A percentile compares a stretch with the other conserved stretches of the same genome.
These are phyloP conservation scores for Chelon labrosus DNA, from an alignment of 2,797 vertebrate species.

Conservation along the genomic window DNA sequence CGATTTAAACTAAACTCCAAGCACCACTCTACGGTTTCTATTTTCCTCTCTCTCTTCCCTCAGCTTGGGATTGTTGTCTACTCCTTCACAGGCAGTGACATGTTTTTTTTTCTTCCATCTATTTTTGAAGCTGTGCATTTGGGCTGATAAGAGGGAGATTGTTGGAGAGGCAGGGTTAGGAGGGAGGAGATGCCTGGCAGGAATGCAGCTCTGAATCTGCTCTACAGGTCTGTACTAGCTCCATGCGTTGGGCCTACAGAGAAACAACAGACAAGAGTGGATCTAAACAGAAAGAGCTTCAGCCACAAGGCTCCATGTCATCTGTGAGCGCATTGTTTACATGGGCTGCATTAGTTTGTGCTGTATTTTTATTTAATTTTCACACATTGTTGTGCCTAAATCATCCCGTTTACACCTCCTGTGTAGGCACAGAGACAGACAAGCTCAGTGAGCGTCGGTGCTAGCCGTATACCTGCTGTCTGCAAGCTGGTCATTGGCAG, in stretches of 20 bases:
- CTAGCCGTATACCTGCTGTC: slow-evolving; percentile 75
- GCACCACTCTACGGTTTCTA: slow-evolving; percentile 50
- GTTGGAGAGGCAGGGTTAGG: slow-evolving; percentile 69
- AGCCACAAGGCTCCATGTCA: background rate
- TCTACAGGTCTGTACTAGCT: slow-evolving; percentile 81
- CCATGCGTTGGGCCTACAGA: slow-evolving; percentile 16
- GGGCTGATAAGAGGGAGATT: slow-evolving; percentile 80
- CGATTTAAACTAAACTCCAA: slow-evolving; percentile 49
- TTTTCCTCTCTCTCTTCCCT: slow-evolving; percentile 27
- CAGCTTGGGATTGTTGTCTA: slow-evolving; percentile 53
- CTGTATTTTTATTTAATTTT: background rate
- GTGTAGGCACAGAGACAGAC: background rate
- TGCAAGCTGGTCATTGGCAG: slow-evolving; percentile 70
- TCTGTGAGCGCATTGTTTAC: background rate
- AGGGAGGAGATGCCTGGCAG: slow-evolving; percentile 69
- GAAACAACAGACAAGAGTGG: background rate
- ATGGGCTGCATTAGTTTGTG: no score
- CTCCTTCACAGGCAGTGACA: slow-evolving; percentile 76
- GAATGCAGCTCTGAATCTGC: slow-evolving; percentile 80
- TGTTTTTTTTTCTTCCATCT: slow-evolving; percentile 77
- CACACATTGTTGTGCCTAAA: background rate
- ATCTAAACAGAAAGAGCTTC: slow-evolving; percentile 1
- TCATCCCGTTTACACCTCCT: no score
- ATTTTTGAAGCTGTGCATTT: slow-evolving; percentile 82
- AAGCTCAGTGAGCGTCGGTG: background rate